Conservation (phyloP, 2,113 vertebrate species). For the Microtus pennsylvanicus region DNA sequence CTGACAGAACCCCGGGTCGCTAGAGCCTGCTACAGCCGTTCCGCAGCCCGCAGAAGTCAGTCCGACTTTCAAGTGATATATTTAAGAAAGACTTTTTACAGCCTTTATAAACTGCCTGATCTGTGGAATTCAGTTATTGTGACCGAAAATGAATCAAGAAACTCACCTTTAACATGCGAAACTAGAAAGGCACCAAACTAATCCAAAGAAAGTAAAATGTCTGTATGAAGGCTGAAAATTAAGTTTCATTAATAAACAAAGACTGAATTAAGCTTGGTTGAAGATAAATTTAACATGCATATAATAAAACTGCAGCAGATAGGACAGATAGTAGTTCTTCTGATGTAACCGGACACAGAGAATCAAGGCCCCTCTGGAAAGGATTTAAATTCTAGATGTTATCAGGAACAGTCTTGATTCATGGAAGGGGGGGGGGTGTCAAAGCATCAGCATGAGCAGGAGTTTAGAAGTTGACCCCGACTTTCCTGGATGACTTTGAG, state of each 20-base stretch:
- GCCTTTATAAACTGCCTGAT: neutral
- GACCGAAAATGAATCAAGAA: neutral
- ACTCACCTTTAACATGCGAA: neutral
- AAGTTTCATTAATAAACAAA: neutral
- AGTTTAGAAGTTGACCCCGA: neutral
- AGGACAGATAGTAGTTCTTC: neutral
- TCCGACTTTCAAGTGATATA: neutral
- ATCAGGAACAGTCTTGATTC: neutral
- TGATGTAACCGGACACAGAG: neutral
- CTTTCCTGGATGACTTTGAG: neutral
- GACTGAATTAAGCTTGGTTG: neutral
- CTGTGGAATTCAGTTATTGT: neutral
- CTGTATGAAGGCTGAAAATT: neutral
- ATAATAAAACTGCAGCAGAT: neutral
- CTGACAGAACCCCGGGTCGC: neutral
- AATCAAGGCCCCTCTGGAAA: neutral
- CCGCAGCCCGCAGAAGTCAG: neutral
- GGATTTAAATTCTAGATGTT: neutral
- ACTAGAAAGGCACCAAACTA: slow-evolving; percentile 4
- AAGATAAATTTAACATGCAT: neutral
- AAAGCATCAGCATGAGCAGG: neutral
- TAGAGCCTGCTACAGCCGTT: neutral
- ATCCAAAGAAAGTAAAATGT: neutral
- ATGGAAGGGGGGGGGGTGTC: neutral
- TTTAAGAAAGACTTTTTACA: neutral